Percentiles rank a stretch among this genome's conserved stretches.
Evolutionary conservation across 1,140 invertebrate genomes (phyloP).

Genomic region (Euborellia annulipes): DNA sequence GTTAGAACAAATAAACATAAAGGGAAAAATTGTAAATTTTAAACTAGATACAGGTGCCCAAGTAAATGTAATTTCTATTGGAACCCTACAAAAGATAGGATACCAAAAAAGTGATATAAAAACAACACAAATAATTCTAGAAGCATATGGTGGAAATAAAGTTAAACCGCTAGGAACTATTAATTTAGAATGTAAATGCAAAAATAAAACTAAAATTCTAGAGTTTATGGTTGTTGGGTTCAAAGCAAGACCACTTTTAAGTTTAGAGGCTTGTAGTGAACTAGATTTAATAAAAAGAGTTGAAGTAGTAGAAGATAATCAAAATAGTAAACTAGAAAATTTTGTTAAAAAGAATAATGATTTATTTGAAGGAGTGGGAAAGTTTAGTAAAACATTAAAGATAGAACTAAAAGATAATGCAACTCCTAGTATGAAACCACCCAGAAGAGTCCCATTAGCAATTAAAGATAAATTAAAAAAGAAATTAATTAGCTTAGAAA

Average conservation of each 20-base stretch:
- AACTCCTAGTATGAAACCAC: conserved; percentile 18
- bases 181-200: neutral
- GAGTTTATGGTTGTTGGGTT: conserved; percentile 8
- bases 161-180: conserved; percentile 10
- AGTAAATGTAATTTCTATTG: conserved; percentile 11
- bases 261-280: conserved; percentile 8
- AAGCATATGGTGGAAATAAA: conserved; percentile 13
- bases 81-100: conserved; percentile 12
- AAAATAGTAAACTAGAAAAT: neutral
- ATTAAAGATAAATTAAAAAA: conserved; percentile 20
- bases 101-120: conserved; percentile 9
- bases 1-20: no score
- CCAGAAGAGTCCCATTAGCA: conserved; percentile 23
- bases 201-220: neutral
- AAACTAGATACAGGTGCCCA: neutral
- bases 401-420: conserved; percentile 13
- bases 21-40: no score
- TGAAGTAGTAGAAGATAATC: neutral
- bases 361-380: conserved; percentile 1
- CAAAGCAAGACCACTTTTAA: conserved; percentile 8
- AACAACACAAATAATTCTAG: conserved; percentile 12
- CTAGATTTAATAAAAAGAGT: conserved; percentile 5
- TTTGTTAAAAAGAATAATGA: conserved; percentile 6
- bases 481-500: conserved; percentile 18
- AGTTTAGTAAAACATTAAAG: conserved; percentile 4